Evolutionary conservation across 1,140 invertebrate species (phyloP).

Genomic region (Phymorhynchus buccinoides): DNA sequence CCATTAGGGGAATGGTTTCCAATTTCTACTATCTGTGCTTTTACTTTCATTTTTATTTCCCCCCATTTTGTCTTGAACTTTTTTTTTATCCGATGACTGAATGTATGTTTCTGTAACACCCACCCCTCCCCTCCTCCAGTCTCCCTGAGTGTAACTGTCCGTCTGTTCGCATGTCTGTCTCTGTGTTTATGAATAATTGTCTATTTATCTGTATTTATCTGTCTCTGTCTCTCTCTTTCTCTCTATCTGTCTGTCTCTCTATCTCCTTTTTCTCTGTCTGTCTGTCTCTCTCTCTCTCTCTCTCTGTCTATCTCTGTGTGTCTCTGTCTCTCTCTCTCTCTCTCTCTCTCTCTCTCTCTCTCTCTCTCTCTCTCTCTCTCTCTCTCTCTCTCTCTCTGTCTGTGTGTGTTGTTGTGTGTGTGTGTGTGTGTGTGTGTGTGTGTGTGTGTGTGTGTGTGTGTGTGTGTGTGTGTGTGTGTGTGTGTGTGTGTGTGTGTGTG

Average conservation of each 20-base stretch:
- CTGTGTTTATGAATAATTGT: not conserved
- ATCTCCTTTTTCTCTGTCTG: not conserved
- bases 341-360: no score
- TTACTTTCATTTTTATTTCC: no score
- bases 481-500: constrained; percentile 20
- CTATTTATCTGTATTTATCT: not conserved
- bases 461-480: constrained; percentile 11
- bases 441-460: not conserved
- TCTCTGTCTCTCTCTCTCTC: no score
- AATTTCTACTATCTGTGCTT: no score
- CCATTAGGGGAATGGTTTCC: no score
- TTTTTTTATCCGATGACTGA: no score
- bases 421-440: constrained; percentile 1
- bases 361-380: no score
- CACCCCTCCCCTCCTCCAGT: not conserved
- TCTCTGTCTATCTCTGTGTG: no score
- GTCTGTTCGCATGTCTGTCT: not conserved
- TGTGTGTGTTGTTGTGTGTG: not conserved
- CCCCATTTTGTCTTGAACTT: no score
- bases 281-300: no score
- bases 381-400: no score
- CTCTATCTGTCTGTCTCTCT: not conserved
- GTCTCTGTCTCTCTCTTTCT: not conserved
- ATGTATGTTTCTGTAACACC: not conserved
- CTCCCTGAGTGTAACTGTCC: not conserved